Percentiles rank a stretch among this genome's conserved stretches.
phyloP scores from a whole-genome alignment of 2,113 vertebrate genomes.

The Propithecus coquereli region DNA sequence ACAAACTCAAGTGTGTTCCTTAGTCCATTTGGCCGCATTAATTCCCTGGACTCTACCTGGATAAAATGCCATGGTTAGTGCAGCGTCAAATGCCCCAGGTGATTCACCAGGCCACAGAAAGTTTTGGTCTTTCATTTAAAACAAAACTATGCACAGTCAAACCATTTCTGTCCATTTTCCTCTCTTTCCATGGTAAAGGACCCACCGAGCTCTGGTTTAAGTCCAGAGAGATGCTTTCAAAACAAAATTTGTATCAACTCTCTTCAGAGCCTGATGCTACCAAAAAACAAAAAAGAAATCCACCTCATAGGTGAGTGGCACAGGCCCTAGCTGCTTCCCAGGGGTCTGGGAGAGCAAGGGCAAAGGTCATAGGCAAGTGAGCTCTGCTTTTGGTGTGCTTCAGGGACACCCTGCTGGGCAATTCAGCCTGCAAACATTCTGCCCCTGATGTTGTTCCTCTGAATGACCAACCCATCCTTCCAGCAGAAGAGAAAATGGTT shows the following conservation, averaged over 20 bases:
- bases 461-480: background rate
- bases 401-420: background rate
- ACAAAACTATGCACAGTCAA: background rate
- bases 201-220: background rate
- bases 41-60: background rate
- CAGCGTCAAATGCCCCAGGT: slow-evolving; percentile 19
- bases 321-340: background rate
- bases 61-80: background rate
- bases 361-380: background rate
- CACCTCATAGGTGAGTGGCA: background rate
- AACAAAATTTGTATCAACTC: slow-evolving; percentile 1
- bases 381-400: background rate
- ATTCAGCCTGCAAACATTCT: background rate
- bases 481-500: background rate
- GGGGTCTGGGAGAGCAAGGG: background rate
- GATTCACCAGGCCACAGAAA: background rate
- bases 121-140: slow-evolving; percentile 43
- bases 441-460: background rate
- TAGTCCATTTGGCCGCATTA: background rate
- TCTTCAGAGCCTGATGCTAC: background rate
- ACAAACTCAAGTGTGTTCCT: slow-evolving; percentile 23
- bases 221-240: slow-evolving; percentile 39
- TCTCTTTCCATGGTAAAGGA: background rate
- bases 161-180: background rate
- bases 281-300: background rate